Percentiles rank a stretch among this genome's conserved stretches.
Conservation (phyloP, 2,113 vertebrate genomes). For the Gadus macrocephalus region DNA sequence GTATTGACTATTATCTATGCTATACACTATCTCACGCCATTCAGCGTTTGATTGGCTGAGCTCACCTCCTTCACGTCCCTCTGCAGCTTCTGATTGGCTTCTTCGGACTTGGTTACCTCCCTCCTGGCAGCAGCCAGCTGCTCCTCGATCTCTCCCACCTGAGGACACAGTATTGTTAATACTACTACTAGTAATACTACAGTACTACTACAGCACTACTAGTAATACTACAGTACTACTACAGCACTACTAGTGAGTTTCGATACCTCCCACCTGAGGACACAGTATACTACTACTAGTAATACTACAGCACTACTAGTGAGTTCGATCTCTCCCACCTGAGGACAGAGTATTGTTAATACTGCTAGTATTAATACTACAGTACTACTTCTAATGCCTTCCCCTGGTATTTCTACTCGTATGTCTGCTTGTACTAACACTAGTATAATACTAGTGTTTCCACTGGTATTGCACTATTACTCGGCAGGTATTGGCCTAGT, state of each 20-base stretch:
- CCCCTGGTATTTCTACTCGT: no score
- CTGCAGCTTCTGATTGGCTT: conserved; percentile 88
- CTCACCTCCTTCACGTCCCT: conserved; percentile 90
- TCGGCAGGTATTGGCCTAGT: no score
- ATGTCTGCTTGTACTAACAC: no score
- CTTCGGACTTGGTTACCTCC: conserved; percentile 88
- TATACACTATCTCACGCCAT: background rate
- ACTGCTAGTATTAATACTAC: conserved; percentile 13
- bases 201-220: background rate
- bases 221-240: conserved; percentile 10
- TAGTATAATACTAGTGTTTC: no score
- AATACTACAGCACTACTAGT: background rate
- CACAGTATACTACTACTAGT: conserved; percentile 12
- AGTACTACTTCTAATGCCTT: background rate
- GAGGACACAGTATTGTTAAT: conserved; percentile 36
- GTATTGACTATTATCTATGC: background rate
- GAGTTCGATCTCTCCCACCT: conserved; percentile 85
- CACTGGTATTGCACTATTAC: no score
- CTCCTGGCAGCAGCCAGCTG: conserved; percentile 86
- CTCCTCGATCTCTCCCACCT: conserved; percentile 90
- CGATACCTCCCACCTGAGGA: conserved; percentile 84
- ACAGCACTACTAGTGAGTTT: conserved; percentile 31
- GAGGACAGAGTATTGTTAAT: conserved; percentile 27
- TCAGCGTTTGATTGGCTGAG: conserved; percentile 43
- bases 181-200: conserved; percentile 8